Evolutionary conservation across 2,888 invertebrate genomes (phyloP), one percentile per base, ranked within the genome.

Genomic region (Desoria tigrina): DNA sequence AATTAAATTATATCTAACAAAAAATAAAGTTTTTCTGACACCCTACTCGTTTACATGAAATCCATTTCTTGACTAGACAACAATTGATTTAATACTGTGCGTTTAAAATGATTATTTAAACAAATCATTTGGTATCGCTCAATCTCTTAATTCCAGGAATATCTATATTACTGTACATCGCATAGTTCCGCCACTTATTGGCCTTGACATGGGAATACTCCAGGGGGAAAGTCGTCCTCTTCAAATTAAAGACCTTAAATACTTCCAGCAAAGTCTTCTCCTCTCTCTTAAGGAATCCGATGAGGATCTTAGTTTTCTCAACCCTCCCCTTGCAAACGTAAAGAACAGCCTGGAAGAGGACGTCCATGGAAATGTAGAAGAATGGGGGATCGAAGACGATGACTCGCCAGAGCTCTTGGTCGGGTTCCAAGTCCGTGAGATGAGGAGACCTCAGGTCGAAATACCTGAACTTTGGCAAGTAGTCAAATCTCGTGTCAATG

Each of bases 361-460:
- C 61, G 50, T 68, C 54, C 65, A 74, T 54, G 0, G 74, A 69
- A 54, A 74, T 73, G 55, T 74, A 74, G 53, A 74, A 74, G 58
- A 74, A 74, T 0, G 74, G 74, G 14, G 74, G 74, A 32, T 74
- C 74, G 42, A 74, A 74, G 4, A 74, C 67, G 26, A 74, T 70
- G 0, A 74, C 68, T 27, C 73, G 42, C 72, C 72, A 74, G 42
- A 57, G 55, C 11, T 65, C 65, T 21, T 62, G 63, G 3, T 70
- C 74, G 1, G 63, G 49, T 21, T 70, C 63, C 16, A 66, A 42
- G 16, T 60, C 51, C 1, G 64, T 51, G 11, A 64, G 16, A 0
- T 61, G 39, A 4, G 74, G 74, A 45, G 49, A 45, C 32, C 70
- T 42, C 11, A 74, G 66, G 32, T 74, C 74, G 60, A 74, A 74